These are phyloP conservation scores for Chaetodon trifasciatus DNA, from an alignment of 2,797 vertebrate genomes.

Conservation along the genomic window DNA sequence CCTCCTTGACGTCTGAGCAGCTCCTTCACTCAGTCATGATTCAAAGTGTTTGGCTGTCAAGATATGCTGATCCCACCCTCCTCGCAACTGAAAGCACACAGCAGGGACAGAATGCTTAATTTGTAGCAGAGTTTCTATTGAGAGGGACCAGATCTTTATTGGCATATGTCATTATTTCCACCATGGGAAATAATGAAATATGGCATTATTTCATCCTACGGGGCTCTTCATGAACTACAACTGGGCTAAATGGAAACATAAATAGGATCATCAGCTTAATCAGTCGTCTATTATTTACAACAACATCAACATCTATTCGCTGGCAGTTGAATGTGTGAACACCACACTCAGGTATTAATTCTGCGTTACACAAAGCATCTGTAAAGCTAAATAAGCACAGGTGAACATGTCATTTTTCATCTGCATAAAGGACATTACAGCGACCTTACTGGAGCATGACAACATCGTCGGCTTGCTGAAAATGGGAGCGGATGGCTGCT, in stretches of 20 bases:
- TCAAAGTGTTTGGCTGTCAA: conserved; percentile 51
- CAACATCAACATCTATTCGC: conserved; percentile 34
- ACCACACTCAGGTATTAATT: conserved; percentile 39
- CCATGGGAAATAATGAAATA: conserved; percentile 55
- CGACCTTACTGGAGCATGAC: conserved; percentile 35
- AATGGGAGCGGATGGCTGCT: conserved; percentile 56
- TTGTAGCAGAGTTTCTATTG: conserved; percentile 44
- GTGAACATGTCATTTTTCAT: conserved; percentile 16
- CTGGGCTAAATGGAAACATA: conserved; percentile 56
- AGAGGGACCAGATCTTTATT: conserved; percentile 54
- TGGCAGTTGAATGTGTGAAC: conserved; percentile 28
- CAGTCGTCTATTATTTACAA: conserved; percentile 45
- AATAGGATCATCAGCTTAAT: conserved; percentile 63
- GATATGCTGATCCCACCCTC: conserved; percentile 59
- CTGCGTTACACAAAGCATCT: conserved; percentile 36
- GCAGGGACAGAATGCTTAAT: conserved; percentile 57
- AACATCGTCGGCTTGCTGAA: conserved; percentile 23
- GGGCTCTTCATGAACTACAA: conserved; percentile 41
- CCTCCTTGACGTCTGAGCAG: conserved; percentile 40
- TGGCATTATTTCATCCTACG: conserved; percentile 50
- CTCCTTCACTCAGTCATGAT: conserved; percentile 32
- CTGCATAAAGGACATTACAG: conserved; percentile 21
- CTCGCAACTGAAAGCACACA: conserved; percentile 46
- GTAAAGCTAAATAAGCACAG: conserved; percentile 25
- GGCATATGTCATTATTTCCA: conserved; percentile 54